Percentiles rank a stretch among this genome's conserved stretches.
Evolutionary conservation across 2,113 vertebrate genomes (phyloP).

Genomic region (Oryzias javanicus): DNA sequence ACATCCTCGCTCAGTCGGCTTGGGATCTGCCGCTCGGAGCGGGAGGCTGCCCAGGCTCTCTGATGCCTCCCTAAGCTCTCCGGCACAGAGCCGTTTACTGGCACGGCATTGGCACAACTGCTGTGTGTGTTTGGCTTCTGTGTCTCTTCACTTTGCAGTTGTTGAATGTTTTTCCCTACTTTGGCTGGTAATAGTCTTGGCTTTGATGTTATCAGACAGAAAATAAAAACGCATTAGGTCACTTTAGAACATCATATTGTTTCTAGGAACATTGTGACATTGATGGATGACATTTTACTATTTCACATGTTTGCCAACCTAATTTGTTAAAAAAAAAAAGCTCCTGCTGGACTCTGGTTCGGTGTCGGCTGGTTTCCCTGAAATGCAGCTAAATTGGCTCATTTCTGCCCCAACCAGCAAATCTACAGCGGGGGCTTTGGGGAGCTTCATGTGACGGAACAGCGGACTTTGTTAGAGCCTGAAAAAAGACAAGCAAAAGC

Average conservation of each 20-base stretch:
- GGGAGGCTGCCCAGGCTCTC: constrained; percentile 55
- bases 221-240: background rate
- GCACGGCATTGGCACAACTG: constrained; percentile 42
- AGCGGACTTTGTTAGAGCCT: constrained; percentile 41
- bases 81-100: constrained; percentile 59
- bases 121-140: constrained; percentile 35
- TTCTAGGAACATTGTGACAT: constrained; percentile 5
- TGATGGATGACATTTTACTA: constrained; percentile 8
- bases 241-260: background rate
- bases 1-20: constrained; percentile 48
- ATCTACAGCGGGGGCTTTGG: constrained; percentile 47
- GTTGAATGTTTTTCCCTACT: constrained; percentile 31
- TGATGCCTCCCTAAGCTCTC: constrained; percentile 66
- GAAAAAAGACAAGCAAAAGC: constrained; percentile 21
- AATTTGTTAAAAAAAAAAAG: constrained; percentile 44
- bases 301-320: constrained; percentile 32
- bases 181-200: constrained; percentile 23
- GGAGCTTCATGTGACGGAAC: constrained; percentile 29
- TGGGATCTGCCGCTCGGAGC: constrained; percentile 56
- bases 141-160: constrained; percentile 32
- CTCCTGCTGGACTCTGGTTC: constrained; percentile 20
- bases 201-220: constrained; percentile 28
- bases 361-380: constrained; percentile 24
- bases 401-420: constrained; percentile 51
- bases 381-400: constrained; percentile 65